phyloP scores from a whole-genome alignment of 2,888 invertebrate genomes.

The Ametastegia equiseti region DNA sequence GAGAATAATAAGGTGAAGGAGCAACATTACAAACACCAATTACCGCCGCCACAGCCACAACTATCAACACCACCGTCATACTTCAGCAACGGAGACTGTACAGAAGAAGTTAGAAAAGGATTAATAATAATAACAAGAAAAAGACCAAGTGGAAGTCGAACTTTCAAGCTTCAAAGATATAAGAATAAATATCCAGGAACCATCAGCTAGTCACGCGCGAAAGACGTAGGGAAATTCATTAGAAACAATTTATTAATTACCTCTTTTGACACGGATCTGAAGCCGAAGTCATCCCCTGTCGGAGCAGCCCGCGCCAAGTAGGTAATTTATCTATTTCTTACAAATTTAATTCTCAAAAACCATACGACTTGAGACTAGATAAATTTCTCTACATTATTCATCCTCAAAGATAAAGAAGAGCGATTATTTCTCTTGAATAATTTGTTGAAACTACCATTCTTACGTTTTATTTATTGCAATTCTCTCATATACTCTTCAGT shows the following conservation, averaged over 20 bases:
- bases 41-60: too few species aligned
- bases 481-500: background rate
- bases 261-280: conserved; percentile 3
- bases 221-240: conserved; percentile 69
- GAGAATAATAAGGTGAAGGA: background rate
- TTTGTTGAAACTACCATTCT: background rate
- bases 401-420: background rate
- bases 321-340: conserved; percentile 60
- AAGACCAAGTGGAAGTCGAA: background rate
- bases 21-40: background rate
- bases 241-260: conserved; percentile 67
- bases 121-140: background rate
- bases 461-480: background rate
- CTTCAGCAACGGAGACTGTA: background rate
- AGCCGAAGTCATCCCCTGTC: conserved; percentile 43
- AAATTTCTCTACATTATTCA: background rate
- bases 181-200: conserved; percentile 51
- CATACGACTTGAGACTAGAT: background rate
- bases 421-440: background rate
- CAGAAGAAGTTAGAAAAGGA: background rate
- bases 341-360: background rate
- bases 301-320: conserved; percentile 72
- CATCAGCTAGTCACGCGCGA: conserved; percentile 71
- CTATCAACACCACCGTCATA: background rate
- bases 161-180: background rate